Conservation (phyloP, 2,888 invertebrate species). For the Lycia hirtaria region DNA sequence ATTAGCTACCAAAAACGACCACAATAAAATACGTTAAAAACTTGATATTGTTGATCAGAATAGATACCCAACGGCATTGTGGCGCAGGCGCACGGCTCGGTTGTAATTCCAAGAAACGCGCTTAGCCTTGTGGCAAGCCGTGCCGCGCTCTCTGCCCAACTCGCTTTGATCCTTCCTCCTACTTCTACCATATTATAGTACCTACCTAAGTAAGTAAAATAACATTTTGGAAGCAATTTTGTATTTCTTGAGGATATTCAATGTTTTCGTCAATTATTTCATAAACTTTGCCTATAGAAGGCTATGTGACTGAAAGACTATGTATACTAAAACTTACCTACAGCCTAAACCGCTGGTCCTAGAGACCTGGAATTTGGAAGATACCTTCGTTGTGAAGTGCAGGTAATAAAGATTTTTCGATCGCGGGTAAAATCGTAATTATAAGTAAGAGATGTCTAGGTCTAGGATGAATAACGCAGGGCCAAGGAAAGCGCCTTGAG, state of each 20-base stretch:
- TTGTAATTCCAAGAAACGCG: slow-evolving; percentile 33
- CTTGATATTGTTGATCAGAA: slow-evolving; percentile 39
- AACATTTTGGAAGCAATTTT: too few species aligned
- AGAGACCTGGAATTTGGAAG: too few species aligned
- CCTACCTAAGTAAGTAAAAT: not conserved
- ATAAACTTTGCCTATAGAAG: too few species aligned
- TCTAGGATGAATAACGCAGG: not conserved
- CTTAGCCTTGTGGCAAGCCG: slow-evolving; percentile 29
- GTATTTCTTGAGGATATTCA: not conserved
- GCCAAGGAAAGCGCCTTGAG: not conserved
- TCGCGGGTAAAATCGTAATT: too few species aligned
- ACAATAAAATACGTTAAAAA: slow-evolving; percentile 11
- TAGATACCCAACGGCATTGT: slow-evolving; percentile 16
- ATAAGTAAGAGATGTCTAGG: too few species aligned
- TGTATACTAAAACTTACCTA: too few species aligned
- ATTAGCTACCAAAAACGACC: slow-evolving; percentile 3
- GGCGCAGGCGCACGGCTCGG: slow-evolving; percentile 37
- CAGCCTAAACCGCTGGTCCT: too few species aligned
- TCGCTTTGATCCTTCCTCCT: slow-evolving; percentile 16
- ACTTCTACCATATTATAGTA: not conserved
- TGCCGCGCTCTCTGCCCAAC: slow-evolving; percentile 1
- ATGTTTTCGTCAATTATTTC: not conserved
- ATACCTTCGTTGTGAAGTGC: too few species aligned
- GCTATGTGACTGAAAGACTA: too few species aligned
- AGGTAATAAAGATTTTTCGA: too few species aligned